A percentile compares a stretch with the other conserved stretches of the same genome.
phyloP scores from a whole-genome alignment of 1,140 invertebrate genomes.

The Drosophila nasuta region DNA sequence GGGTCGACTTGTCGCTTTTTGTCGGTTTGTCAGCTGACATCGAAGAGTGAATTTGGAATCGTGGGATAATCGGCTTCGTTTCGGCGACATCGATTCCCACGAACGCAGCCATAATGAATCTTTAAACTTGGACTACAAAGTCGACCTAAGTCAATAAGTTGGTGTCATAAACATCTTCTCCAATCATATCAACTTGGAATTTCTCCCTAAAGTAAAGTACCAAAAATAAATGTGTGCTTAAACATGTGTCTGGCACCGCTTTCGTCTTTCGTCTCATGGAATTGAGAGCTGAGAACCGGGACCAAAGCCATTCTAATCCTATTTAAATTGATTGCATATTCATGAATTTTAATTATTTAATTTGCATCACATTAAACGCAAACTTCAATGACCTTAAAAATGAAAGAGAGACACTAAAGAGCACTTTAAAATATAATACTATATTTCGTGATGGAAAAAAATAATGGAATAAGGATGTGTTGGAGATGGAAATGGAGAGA shows the following conservation, averaged over 20 bases:
- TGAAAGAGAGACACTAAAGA: not conserved
- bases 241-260: not conserved
- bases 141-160: slow-evolving; percentile 20
- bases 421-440: not conserved
- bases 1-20: not conserved
- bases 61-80: not conserved
- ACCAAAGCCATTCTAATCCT: not conserved
- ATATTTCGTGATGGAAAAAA: not conserved
- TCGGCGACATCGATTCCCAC: slow-evolving; percentile 3
- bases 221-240: not conserved
- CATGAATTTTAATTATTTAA: slow-evolving; percentile 25
- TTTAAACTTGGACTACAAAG: slow-evolving; percentile 9
- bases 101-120: slow-evolving; percentile 13
- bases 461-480: no score
- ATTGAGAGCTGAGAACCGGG: not conserved
- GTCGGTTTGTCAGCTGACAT: not conserved
- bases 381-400: not conserved
- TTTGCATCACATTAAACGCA: slow-evolving; percentile 16
- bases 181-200: slow-evolving; percentile 9
- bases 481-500: not conserved
- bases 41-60: not conserved
- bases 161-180: slow-evolving; percentile 12
- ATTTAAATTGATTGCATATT: slow-evolving; percentile 21
- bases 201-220: not conserved
- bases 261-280: not conserved